Base-by-base conservation (phyloP, 1,140 invertebrate species). In the Drosophila watanabei region DNA sequence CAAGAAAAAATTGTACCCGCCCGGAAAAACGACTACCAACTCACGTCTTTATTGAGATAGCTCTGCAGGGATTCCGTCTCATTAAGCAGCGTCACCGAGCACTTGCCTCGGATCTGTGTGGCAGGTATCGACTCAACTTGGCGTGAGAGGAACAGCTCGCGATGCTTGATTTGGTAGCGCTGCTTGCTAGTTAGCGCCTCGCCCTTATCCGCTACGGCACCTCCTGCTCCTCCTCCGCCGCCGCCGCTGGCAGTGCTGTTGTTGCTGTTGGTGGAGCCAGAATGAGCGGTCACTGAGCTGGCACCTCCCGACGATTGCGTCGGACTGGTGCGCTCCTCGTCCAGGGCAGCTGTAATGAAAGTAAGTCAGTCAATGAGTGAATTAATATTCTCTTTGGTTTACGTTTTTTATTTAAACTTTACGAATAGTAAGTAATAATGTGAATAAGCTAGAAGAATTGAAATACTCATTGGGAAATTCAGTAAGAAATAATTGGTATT, bases 101-200 rank as follows among this genome's bases (percentile, higher is more conserved):
- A 99, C 95, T 99, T 99, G 92, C 99, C 99, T 90, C 99, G 95
- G 90, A 99, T 99, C 94, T 99, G 98, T 60, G 98, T 99, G 56
- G 99, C 99, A 45, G 99, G 98, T 92, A 99, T 95, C 32, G 98
- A 99, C 94, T 99, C 99, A 70, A 99, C 97, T 94, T 99, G 98
- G 78, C 99, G 96, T 10, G 99, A 99, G 49, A 99, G 95, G 95
- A 99, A 99, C 79, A 99, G 95, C 94, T 99, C 99, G 85, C 99
- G 95, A 93, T 99, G 99, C 93, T 99, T 99, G 92, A 99, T 96
- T 94, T 98, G 98, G 94, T 99, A 98, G 82, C 97, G 95, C 93
- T 98, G 97, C 92, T 97, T 97, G 70, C 94, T 94, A 84, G 95
- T 94, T 68, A 96, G 94, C 48, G 88, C 61, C 78, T 93, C 92